These are phyloP conservation scores for Ormyrus nitidulus DNA, from an alignment of 2,888 invertebrate genomes.

Conservation along the genomic window DNA sequence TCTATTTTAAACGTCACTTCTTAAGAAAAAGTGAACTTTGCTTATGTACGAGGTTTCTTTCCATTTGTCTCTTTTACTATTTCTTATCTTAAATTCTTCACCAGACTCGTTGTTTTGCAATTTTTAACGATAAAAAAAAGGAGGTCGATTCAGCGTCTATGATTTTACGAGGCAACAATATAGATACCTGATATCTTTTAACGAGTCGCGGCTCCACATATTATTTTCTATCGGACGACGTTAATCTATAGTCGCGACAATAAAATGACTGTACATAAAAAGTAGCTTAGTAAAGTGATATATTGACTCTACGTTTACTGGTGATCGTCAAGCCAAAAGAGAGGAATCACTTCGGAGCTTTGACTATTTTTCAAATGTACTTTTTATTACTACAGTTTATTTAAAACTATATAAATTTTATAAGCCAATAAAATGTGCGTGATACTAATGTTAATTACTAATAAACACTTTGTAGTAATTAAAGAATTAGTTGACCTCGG, in stretches of 20 bases:
- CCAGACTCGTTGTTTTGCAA: conserved; percentile 9
- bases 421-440: conserved; percentile 22
- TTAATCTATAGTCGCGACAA: conserved; percentile 54
- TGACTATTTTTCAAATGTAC: background rate
- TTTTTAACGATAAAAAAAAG: conserved; percentile 2
- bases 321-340: conserved; percentile 17
- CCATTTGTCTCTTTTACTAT: background rate
- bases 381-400: conserved; percentile 23
- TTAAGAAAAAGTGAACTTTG: no score
- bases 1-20: conserved; percentile 7
- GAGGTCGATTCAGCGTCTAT: background rate
- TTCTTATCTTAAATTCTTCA: background rate
- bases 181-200: conserved; percentile 19
- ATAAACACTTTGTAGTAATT: conserved; percentile 15
- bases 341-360: conserved; percentile 27
- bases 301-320: conserved; percentile 34
- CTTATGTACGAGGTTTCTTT: no score
- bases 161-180: background rate
- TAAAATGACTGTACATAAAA: conserved; percentile 52
- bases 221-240: conserved; percentile 38
- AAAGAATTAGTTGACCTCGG: conserved; percentile 5
- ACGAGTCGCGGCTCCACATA: conserved; percentile 47
- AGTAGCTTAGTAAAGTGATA: conserved; percentile 42
- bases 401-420: conserved; percentile 25
- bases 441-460: conserved; percentile 34